Evolutionary conservation across 2,888 invertebrate genomes (phyloP).

Genomic region (Hartigia nigra): DNA sequence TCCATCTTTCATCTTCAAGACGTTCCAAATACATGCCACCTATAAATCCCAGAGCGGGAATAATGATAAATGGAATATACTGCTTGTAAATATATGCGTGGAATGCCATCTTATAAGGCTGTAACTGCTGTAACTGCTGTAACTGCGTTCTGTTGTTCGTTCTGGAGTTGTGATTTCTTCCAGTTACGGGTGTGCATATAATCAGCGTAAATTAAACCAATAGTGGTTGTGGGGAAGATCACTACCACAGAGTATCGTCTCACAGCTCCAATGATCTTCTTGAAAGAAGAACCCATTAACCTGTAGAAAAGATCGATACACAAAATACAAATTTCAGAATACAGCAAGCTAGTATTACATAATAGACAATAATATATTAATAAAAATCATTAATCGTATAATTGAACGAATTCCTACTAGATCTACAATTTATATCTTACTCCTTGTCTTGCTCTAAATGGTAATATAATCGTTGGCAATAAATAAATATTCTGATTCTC

Average conservation of each 20-base stretch:
- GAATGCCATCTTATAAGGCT: not conserved
- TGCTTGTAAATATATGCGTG: not conserved
- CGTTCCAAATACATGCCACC: constrained; percentile 76
- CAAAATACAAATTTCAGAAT: not conserved
- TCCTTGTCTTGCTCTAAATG: not conserved
- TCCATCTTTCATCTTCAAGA: constrained; percentile 79
- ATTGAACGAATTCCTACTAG: not conserved
- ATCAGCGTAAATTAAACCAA: constrained; percentile 76
- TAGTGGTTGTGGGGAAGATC: constrained; percentile 74
- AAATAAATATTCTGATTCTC: not conserved
- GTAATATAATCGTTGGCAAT: not conserved
- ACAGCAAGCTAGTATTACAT: not conserved
- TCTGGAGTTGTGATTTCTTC: constrained; percentile 68
- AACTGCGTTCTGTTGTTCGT: constrained; percentile 40
- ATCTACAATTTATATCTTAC: not conserved
- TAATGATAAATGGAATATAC: constrained; percentile 65
- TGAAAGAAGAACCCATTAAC: not conserved
- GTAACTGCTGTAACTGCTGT: not conserved
- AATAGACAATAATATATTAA: not conserved
- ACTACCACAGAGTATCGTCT: constrained; percentile 76
- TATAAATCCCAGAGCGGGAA: constrained; percentile 71
- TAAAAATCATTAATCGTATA: not conserved
- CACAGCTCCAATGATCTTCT: constrained; percentile 61
- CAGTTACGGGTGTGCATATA: constrained; percentile 79
- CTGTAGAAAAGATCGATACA: not conserved